These are phyloP conservation scores for Ptyas mucosa DNA, from an alignment of 2,113 vertebrate species.

Conservation along the genomic window DNA sequence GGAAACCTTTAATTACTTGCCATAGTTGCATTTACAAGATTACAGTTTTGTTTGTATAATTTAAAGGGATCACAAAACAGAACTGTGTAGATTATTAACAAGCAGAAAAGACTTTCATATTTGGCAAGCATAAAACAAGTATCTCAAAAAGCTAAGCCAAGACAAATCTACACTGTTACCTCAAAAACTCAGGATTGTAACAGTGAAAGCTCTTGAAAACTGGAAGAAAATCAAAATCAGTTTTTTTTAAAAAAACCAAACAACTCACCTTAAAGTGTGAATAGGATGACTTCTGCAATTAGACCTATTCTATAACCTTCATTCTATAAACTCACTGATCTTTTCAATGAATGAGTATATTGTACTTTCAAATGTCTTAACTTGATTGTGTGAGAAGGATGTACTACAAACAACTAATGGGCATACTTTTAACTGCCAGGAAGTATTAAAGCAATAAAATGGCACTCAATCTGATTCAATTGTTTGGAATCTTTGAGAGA, in stretches of 20 bases:
- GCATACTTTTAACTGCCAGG: constrained; percentile 6
- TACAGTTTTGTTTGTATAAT: not conserved
- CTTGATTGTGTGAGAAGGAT: not conserved
- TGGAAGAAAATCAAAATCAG: not conserved
- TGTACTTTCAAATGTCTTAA: not conserved
- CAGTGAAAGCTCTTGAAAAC: not conserved
- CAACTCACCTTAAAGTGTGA: not conserved
- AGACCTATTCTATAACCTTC: not conserved
- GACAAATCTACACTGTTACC: not conserved
- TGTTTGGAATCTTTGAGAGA: not conserved
- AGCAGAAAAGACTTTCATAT: not conserved
- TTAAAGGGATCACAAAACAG: not conserved
- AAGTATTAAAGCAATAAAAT: constrained; percentile 13
- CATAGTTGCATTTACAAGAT: not conserved
- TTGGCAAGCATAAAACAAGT: not conserved
- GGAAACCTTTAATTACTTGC: not conserved
- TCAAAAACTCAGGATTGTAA: not conserved
- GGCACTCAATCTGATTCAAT: not conserved
- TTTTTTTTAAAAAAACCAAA: not conserved
- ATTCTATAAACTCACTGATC: not conserved
- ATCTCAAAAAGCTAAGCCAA: not conserved
- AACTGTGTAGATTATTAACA: not conserved
- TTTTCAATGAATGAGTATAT: constrained; percentile 23
- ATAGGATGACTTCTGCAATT: constrained; percentile 3
- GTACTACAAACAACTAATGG: not conserved